Base-by-base conservation (phyloP, 23 tunicate species). In the Ascidia mentula region DNA sequence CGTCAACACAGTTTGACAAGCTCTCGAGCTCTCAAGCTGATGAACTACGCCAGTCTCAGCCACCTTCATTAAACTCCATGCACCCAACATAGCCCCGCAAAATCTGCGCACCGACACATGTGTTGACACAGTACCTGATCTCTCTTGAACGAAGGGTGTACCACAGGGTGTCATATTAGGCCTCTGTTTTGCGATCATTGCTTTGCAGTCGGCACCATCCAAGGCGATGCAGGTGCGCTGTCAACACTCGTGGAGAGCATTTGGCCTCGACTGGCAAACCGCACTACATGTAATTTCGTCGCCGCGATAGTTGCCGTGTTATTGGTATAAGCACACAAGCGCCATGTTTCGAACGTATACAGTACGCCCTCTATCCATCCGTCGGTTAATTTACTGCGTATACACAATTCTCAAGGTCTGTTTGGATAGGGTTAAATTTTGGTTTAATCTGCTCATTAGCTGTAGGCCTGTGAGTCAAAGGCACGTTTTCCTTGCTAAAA, bases 121-220 rank as follows among this genome's bases (percentile, higher is more conserved):
- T 53, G 65, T 53, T 53, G 65, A 53, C 24, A 53, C 65, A 53
- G 65, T 53, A 53, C 22, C 65, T 53, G 65, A 53, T 53, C 22
- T 26, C n/a, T 26, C 28, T 53, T 28, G 65, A 53, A 5, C 22
- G 28, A 6, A 53, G 22, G 65, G 65, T 1, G 65, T 53, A 9
- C 65, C 65, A 5, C 65, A 53, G 65, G 65, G 65, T 53, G 24
- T 53, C 65, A 53, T 53, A 53, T 53, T 53, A 20, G 65, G 65
- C 1, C 65, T 28, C 22, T 26, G 65, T 53, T 3, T 9, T 53
- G 65, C 24, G 65, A 5, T 28, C 24, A 9, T 53, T 20, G 28
- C 65, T 3, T 20, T 3, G 65, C 65, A 20, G 1, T 26, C 65
- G 65, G 65, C 13, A 53, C 24, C 65, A 53, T 53, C 65, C 65